A percentile compares a stretch with the other conserved stretches of the same genome.
These are phyloP conservation scores for Xanthia icteritia DNA, from an alignment of 2,888 invertebrate species.

Conservation along the genomic window DNA sequence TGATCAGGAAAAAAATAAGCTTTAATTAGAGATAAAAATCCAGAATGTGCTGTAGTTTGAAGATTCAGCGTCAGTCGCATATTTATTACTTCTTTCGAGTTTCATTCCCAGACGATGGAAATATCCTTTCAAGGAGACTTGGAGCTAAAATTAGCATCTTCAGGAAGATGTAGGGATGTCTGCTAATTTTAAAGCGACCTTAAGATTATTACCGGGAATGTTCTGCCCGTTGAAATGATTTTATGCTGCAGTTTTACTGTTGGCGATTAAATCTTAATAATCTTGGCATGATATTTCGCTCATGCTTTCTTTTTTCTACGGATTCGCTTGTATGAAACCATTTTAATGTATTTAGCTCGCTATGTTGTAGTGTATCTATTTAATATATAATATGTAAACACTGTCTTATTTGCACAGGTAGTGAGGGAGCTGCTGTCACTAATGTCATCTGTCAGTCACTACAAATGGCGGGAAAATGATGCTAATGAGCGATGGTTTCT, in stretches of 20 bases:
- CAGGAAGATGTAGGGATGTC: conserved; percentile 39
- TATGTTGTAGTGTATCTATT: background rate
- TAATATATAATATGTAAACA: too few species aligned
- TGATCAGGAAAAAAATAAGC: too few species aligned
- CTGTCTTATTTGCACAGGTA: too few species aligned
- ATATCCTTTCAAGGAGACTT: conserved; percentile 46
- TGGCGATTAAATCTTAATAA: conserved; percentile 24
- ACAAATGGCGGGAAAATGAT: too few species aligned
- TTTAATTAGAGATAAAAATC: background rate
- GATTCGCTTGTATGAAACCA: background rate
- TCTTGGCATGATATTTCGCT: conserved; percentile 32
- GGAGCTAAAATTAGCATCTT: conserved; percentile 23
- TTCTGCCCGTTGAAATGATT: conserved; percentile 14
- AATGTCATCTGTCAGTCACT: too few species aligned
- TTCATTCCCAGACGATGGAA: conserved; percentile 31
- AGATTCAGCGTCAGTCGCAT: background rate
- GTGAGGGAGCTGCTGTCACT: too few species aligned
- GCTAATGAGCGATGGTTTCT: too few species aligned
- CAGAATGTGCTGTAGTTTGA: background rate
- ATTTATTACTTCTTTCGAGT: background rate
- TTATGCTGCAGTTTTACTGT: conserved; percentile 37
- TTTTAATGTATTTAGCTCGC: background rate
- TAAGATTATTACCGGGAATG: conserved; percentile 1
- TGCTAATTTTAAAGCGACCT: conserved; percentile 29
- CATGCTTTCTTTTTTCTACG: conserved; percentile 1